Percentiles rank a stretch among this genome's conserved stretches.
These are phyloP conservation scores for Gila orcuttii DNA, from an alignment of 2,113 vertebrate genomes.

Conservation along the genomic window DNA sequence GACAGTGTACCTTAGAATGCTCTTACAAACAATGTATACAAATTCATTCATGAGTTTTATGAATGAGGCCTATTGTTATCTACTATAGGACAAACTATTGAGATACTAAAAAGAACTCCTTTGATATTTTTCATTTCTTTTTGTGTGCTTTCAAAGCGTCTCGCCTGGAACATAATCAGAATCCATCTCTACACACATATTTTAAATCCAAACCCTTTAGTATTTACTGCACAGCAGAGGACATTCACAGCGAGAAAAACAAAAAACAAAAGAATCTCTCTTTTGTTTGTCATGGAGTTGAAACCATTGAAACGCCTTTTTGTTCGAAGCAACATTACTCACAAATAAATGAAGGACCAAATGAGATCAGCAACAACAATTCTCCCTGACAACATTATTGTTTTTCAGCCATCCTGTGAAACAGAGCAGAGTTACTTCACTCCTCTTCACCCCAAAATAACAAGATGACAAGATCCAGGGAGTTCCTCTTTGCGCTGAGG, in stretches of 20 bases:
- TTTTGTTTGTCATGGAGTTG: constrained; percentile 5
- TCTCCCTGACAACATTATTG: constrained; percentile 38
- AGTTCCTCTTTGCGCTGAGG: constrained; percentile 50
- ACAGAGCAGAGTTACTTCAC: constrained; percentile 15
- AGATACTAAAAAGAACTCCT: neutral
- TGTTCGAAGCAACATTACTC: constrained; percentile 1
- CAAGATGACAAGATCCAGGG: constrained; percentile 36
- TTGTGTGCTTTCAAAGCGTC: neutral
- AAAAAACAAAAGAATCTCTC: neutral
- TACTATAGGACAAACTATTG: neutral
- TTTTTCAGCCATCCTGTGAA: constrained; percentile 36
- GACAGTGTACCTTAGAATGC: neutral
- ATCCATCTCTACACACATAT: neutral
- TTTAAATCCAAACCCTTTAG: neutral
- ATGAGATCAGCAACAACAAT: constrained; percentile 42
- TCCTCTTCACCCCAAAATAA: constrained; percentile 32
- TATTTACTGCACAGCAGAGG: neutral
- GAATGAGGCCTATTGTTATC: neutral
- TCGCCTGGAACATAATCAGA: neutral
- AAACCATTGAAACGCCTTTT: constrained; percentile 1
- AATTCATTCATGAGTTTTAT: neutral
- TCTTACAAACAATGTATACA: neutral
- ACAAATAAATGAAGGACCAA: constrained; percentile 30
- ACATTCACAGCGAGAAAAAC: neutral
- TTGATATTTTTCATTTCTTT: neutral